phyloP scores from a whole-genome alignment of 2,888 invertebrate species.

The Meiosimyza platycephala region DNA sequence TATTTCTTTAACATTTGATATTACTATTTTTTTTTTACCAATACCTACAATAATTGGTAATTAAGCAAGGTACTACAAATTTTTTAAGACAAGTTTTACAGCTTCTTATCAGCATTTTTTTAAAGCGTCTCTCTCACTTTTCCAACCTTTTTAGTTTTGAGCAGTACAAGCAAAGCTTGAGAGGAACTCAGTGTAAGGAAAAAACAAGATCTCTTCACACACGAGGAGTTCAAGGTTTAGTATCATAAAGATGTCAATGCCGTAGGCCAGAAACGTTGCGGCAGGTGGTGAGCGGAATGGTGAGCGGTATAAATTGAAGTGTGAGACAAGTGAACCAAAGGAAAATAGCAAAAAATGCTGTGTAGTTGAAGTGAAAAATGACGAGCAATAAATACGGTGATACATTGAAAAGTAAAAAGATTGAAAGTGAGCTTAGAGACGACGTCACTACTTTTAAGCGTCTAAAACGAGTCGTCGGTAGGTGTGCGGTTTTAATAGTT shows the following conservation, averaged over 20 bases:
- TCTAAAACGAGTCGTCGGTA: too few relatives aligned
- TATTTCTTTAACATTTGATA: too few relatives aligned
- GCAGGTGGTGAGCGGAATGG: not conserved
- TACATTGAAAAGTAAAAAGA: not conserved
- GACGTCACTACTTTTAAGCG: too few relatives aligned
- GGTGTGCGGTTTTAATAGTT: too few relatives aligned
- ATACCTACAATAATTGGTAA: conserved; percentile 9
- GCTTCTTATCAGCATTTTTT: not conserved
- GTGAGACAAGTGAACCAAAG: not conserved
- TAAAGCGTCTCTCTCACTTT: not conserved
- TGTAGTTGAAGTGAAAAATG: conserved; percentile 5
- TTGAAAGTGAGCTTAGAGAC: not conserved
- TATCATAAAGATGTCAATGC: conserved; percentile 19
- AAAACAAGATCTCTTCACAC: not conserved
- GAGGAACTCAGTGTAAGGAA: too few relatives aligned
- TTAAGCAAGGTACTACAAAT: conserved; percentile 15
- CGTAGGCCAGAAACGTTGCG: not conserved
- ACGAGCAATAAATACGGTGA: not conserved
- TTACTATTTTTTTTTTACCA: too few relatives aligned
- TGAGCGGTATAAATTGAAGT: not conserved
- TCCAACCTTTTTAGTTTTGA: not conserved
- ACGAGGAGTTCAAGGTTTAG: conserved; percentile 17
- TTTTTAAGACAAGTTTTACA: conserved; percentile 13
- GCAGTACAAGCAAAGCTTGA: too few relatives aligned
- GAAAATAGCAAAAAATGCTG: not conserved